Percentiles rank a stretch among this genome's conserved stretches.
These are phyloP conservation scores for Caenorhabditis inopinata DNA, from an alignment of 1,140 invertebrate genomes.

Conservation along the genomic window DNA sequence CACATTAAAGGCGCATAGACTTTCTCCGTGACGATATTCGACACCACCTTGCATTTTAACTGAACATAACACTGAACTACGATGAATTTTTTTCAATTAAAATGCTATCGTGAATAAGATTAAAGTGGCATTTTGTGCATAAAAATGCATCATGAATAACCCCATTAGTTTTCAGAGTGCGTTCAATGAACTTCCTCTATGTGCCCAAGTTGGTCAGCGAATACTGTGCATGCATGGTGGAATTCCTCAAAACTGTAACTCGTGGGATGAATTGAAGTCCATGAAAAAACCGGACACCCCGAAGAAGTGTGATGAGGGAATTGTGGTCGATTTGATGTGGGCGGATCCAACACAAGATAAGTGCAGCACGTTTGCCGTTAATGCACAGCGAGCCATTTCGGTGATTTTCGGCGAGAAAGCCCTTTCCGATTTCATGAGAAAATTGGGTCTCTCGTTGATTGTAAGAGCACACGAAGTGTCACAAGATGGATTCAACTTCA, in stretches of 20 bases:
- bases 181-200: constrained; percentile 66
- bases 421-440: constrained; percentile 42
- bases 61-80: too few relatives aligned
- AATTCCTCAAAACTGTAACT: constrained; percentile 75
- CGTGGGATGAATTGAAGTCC: constrained; percentile 66
- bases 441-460: constrained; percentile 47
- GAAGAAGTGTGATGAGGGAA: constrained; percentile 43
- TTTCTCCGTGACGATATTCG: too few relatives aligned
- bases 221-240: constrained; percentile 83
- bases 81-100: too few relatives aligned
- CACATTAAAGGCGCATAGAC: too few relatives aligned
- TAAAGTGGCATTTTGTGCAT: too few relatives aligned
- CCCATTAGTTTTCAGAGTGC: constrained; percentile 67
- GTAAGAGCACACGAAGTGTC: constrained; percentile 66
- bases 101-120: too few relatives aligned
- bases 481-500: constrained; percentile 71
- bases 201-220: constrained; percentile 82
- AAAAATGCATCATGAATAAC: too few relatives aligned
- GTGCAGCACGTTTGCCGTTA: constrained; percentile 32
- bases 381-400: constrained; percentile 33
- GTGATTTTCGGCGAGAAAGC: constrained; percentile 49
- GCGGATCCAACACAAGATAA: constrained; percentile 44
- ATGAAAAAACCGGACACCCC: constrained; percentile 47
- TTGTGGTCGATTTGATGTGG: constrained; percentile 49
- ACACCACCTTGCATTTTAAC: too few relatives aligned